These are phyloP conservation scores for Alligator mississippiensis DNA, from an alignment of 2,113 vertebrate genomes.

Conservation along the genomic window DNA sequence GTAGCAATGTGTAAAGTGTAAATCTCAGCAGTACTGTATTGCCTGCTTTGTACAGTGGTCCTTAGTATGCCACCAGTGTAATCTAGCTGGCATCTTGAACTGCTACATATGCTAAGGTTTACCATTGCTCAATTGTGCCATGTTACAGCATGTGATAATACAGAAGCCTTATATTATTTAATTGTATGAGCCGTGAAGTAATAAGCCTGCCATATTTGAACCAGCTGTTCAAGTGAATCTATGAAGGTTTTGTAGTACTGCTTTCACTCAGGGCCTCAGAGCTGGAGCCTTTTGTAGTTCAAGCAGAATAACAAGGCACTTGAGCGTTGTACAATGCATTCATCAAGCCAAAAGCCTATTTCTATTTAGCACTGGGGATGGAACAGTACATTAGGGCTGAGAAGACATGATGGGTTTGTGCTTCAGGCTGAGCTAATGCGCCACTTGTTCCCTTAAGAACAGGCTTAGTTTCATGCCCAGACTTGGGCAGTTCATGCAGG, in stretches of 20 bases:
- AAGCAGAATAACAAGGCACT: no score
- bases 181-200: fast-evolving
- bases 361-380: not conserved
- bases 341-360: not conserved
- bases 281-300: not conserved
- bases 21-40: not conserved
- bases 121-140: not conserved
- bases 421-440: not conserved
- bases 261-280: not conserved
- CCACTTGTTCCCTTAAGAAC: fast-evolving
- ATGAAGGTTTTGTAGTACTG: fast-evolving
- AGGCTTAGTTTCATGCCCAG: not conserved
- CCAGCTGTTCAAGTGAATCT: not conserved
- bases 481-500: not conserved
- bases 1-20: not conserved
- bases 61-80: not conserved
- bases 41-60: not conserved
- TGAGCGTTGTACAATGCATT: no score
- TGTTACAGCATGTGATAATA: no score
- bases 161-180: no score
- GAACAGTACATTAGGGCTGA: not conserved
- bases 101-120: no score
- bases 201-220: not conserved
- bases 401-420: not conserved
- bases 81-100: not conserved